Evolutionary conservation across 2,888 invertebrate species (phyloP).

Genomic region (Perdita meconis): DNA sequence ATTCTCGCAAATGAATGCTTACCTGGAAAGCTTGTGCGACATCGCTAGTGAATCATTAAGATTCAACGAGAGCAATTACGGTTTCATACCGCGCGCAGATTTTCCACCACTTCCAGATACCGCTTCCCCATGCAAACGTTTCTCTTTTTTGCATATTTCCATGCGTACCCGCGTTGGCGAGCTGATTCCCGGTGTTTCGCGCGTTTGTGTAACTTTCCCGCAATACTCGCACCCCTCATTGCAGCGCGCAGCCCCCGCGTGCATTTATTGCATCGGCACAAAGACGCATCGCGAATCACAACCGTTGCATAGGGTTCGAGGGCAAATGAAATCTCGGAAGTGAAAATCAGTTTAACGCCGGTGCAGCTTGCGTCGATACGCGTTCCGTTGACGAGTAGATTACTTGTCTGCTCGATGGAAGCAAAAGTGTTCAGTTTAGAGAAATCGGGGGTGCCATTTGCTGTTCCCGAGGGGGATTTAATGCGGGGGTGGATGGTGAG

Average conservation of each 20-base stretch:
- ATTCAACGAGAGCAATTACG: neutral
- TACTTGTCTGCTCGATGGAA: constrained; percentile 1
- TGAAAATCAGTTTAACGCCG: constrained; percentile 72
- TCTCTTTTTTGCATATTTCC: constrained; percentile 16
- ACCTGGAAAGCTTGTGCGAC: neutral
- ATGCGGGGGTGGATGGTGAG: constrained; percentile 7
- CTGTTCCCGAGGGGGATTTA: neutral
- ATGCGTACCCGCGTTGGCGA: constrained; percentile 15
- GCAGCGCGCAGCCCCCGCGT: constrained; percentile 36
- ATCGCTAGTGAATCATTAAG: neutral
- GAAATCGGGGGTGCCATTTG: neutral
- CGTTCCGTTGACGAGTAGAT: constrained; percentile 24
- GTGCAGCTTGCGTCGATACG: constrained; percentile 40
- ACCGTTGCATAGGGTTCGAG: constrained; percentile 40
- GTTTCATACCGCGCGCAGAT: constrained; percentile 3
- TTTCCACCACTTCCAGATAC: neutral
- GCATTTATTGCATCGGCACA: constrained; percentile 47
- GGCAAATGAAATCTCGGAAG: constrained; percentile 60
- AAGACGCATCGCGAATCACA: constrained; percentile 52
- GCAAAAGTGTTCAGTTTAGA: neutral
- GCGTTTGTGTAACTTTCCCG: constrained; percentile 10
- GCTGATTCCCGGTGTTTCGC: neutral
- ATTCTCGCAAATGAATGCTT: neutral
- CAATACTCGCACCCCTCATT: constrained; percentile 23
- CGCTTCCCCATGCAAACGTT: neutral